A percentile compares a stretch with the other conserved stretches of the same genome.
Evolutionary conservation across 2,797 vertebrate genomes (phyloP).

Genomic region (Cossypha heuglini): DNA sequence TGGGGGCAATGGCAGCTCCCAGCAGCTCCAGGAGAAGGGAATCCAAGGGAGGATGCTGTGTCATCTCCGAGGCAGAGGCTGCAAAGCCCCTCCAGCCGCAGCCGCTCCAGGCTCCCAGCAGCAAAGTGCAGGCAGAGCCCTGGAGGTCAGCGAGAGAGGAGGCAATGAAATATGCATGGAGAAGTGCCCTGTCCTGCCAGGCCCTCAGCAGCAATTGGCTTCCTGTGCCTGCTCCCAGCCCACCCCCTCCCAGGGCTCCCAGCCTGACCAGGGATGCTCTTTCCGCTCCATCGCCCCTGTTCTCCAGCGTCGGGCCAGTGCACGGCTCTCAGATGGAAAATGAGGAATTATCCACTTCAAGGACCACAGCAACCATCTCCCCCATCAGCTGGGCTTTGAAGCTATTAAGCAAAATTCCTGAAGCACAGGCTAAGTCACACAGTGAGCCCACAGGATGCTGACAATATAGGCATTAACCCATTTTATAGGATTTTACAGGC

Average conservation of each 20-base stretch:
- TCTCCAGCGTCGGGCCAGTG: accelerated
- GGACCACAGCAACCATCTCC: not conserved
- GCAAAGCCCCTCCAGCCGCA: accelerated
- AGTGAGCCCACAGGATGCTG: not conserved
- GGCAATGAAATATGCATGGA: not conserved
- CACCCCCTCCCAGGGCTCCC: accelerated
- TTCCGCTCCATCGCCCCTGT: not conserved
- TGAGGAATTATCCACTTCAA: not conserved
- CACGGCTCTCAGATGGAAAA: accelerated
- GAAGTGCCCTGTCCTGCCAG: not conserved
- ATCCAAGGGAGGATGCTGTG: accelerated
- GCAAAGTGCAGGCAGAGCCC: not conserved
- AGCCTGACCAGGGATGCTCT: not conserved
- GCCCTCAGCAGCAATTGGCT: not conserved
- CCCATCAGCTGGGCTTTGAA: not conserved
- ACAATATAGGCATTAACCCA: not conserved
- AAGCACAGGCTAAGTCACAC: not conserved
- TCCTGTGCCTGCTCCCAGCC: accelerated
- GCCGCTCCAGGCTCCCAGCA: not conserved
- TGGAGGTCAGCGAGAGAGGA: not conserved
- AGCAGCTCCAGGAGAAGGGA: not conserved
- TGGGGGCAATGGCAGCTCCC: not conserved
- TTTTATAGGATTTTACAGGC: not conserved
- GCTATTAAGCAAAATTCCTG: not conserved
- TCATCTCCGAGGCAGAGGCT: not conserved